phyloP scores from a whole-genome alignment of 1,140 invertebrate genomes.

The Heliconius hewitsoni region DNA sequence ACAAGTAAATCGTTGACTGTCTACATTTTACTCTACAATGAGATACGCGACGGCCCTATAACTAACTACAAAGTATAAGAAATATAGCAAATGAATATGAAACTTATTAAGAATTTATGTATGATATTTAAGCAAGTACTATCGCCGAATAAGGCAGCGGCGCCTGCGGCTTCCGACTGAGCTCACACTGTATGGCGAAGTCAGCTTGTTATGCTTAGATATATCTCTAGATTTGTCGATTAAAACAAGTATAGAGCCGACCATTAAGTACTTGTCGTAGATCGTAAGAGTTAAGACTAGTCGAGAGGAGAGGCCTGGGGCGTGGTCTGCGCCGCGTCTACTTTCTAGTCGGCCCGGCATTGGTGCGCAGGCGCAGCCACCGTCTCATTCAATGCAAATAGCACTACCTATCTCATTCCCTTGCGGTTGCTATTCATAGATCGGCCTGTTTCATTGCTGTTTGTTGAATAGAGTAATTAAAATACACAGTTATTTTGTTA shows the following conservation, averaged over 20 bases:
- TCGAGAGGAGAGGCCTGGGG: constrained; percentile 37
- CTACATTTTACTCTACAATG: neutral
- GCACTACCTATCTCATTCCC: neutral
- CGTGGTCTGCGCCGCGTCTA: constrained; percentile 28
- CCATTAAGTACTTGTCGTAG: constrained; percentile 26
- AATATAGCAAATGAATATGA: constrained; percentile 3
- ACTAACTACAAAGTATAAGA: neutral
- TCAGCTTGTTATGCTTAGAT: constrained; percentile 19
- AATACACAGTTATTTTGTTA: neutral
- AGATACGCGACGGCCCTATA: neutral
- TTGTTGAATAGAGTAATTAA: neutral
- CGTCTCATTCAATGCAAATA: constrained; percentile 26
- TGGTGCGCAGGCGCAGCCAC: constrained; percentile 13
- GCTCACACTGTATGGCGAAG: constrained; percentile 14
- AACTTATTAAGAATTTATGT: constrained; percentile 2
- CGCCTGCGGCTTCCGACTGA: constrained; percentile 22
- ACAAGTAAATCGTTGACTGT: neutral
- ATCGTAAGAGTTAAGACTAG: constrained; percentile 20
- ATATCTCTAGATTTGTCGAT: constrained; percentile 25
- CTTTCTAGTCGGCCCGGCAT: constrained; percentile 30
- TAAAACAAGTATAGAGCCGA: constrained; percentile 14
- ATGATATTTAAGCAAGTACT: constrained; percentile 21
- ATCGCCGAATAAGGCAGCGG: constrained; percentile 24
- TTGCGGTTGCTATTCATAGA: neutral
- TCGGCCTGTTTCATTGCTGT: neutral